Conservation (phyloP, 2,113 vertebrate genomes). For the Turnix velox region DNA sequence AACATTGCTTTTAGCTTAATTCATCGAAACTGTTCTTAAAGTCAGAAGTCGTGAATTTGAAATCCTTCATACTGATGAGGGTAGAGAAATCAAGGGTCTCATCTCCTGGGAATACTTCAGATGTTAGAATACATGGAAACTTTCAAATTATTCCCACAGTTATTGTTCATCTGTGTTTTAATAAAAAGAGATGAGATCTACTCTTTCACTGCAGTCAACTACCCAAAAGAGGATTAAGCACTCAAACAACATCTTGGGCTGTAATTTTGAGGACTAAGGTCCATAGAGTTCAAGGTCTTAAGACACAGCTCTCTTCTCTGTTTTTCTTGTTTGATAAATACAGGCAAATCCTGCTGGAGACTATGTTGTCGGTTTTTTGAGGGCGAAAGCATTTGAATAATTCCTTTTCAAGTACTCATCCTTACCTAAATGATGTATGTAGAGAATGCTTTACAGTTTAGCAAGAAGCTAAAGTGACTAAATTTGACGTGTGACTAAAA, state of each 20-base stretch:
- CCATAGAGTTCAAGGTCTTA: background rate
- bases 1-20: background rate
- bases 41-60: background rate
- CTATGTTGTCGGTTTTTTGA: background rate
- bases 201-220: background rate
- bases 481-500: too few relatives aligned
- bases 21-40: background rate
- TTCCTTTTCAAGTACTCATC: background rate
- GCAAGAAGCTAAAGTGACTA: background rate
- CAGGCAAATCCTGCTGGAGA: background rate
- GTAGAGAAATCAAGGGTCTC: background rate
- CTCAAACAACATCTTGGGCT: background rate
- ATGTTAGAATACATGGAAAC: background rate
- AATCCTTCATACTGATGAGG: background rate
- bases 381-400: background rate
- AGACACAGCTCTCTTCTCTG: background rate
- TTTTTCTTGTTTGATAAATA: background rate
- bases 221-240: background rate
- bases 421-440: accelerated
- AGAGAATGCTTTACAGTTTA: background rate
- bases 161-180: background rate
- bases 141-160: background rate
- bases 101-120: background rate
- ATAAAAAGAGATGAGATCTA: background rate
- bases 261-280: background rate